Base-by-base conservation (phyloP, 2,797 vertebrate genomes). In the Cottoperca gobio region DNA sequence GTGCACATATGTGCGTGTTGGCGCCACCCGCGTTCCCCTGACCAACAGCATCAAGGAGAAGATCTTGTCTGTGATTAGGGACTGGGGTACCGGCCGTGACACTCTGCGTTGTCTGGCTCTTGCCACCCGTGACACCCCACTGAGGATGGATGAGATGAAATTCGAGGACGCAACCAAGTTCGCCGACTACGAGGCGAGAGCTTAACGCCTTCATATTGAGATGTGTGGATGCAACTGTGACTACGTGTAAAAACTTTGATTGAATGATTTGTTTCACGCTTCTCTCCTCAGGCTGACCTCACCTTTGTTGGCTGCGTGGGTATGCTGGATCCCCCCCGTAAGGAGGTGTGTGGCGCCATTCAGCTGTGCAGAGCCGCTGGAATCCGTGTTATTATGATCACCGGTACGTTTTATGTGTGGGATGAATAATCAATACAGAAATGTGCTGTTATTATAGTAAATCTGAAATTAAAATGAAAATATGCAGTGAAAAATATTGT, bases 351-450 rank as follows among this genome's bases (percentile, higher is more conserved):
- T 4, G 89, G 94, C 81, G 96, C 97, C 65, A 98, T 99, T 82
- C 70, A 89, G 72, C 94, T 97, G 80, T 99, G 97, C 90, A 94
- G 88, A 3, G 96, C 58, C 0, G 97, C 97, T 16, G 97, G 97
- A 72, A 98, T 98, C 92, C 95, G 97, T n/a, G 97, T 99, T 77
- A 98, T 99, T 84, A 99, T 99, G 97, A 99, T 99, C 93, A 99
- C 97, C 1, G 97, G 97, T 83, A 50, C 72, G 89, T 91, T 33
- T 57, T 19, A 50, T 14, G 7, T 2, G 9, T 28, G 1, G 8
- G 13, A 43, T 12, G 8, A 19, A 46, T 31, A 12, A 35, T 43
- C 5, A 9, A 13, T 49, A 19, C 5, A 17, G 3, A 53, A 76
- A 35, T 17, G 19, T 45, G 13, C 31, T 54, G 14, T 33, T 31